These are phyloP conservation scores for Numenius phaeopus DNA, from an alignment of 2,797 vertebrate species.

Conservation along the genomic window DNA sequence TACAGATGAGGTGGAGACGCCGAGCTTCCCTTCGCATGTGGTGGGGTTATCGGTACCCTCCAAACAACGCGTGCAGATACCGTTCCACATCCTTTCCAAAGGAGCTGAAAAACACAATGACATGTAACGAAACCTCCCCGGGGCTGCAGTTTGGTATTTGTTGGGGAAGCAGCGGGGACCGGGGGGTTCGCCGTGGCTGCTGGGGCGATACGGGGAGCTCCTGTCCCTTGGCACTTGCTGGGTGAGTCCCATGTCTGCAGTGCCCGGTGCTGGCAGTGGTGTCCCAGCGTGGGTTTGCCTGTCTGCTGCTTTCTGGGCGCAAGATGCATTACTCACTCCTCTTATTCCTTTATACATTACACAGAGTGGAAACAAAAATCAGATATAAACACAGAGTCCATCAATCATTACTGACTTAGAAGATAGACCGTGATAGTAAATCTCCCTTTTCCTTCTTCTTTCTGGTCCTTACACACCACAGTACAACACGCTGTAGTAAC, in stretches of 20 bases:
- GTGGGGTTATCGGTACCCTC: conserved; percentile 3
- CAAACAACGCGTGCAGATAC: background rate
- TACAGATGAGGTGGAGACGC: background rate
- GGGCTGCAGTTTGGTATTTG: background rate
- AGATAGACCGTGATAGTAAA: background rate
- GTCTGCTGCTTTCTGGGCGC: background rate
- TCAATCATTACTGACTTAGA: background rate
- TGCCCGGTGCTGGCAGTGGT: accelerated
- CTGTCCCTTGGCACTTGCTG: background rate
- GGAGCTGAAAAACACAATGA: background rate
- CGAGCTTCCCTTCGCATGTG: background rate
- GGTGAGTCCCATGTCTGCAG: background rate
- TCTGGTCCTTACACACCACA: background rate
- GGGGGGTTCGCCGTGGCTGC: accelerated
- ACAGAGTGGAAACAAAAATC: conserved; percentile 30
- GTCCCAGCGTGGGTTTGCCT: background rate
- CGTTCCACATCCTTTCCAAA: background rate
- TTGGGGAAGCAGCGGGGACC: background rate
- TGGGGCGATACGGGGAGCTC: accelerated
- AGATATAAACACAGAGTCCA: background rate
- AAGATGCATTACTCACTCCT: background rate
- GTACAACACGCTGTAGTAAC: background rate
- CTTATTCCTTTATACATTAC: background rate
- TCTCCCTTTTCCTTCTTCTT: conserved; percentile 1
- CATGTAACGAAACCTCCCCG: background rate